Conservation (phyloP, 1,140 invertebrate species). For the Lamellibrachia luymesi region DNA sequence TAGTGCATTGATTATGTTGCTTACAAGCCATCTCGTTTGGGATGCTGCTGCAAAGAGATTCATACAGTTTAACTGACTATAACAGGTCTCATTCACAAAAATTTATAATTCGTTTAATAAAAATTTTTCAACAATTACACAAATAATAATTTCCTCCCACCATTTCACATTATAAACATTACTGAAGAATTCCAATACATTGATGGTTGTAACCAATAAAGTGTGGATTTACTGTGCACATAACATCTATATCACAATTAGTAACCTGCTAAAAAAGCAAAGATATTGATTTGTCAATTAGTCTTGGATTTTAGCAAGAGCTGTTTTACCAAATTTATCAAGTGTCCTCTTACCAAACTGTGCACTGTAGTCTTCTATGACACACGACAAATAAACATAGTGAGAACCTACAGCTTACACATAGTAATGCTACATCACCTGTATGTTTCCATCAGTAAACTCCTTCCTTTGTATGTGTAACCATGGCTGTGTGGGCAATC, state of each 20-base stretch:
- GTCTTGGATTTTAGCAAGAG: not conserved
- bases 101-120: not conserved
- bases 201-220: not conserved
- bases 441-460: not conserved
- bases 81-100: not conserved
- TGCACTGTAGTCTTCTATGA: not conserved
- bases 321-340: not conserved
- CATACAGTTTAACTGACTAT: not conserved
- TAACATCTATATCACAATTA: not conserved
- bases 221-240: not conserved
- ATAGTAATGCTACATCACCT: not conserved
- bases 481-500: not conserved
- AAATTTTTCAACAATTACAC: not conserved
- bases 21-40: not conserved
- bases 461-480: not conserved
- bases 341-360: not conserved
- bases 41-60: not conserved
- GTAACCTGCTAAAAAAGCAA: not conserved
- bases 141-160: not conserved
- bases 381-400: no score
- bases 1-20: not conserved
- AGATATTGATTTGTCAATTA: not conserved
- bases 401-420: no score
- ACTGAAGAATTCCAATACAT: not conserved
- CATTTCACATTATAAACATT: not conserved